Evolutionary conservation across 2,113 vertebrate genomes (phyloP).

Genomic region (Phrynocephalus versicolor): DNA sequence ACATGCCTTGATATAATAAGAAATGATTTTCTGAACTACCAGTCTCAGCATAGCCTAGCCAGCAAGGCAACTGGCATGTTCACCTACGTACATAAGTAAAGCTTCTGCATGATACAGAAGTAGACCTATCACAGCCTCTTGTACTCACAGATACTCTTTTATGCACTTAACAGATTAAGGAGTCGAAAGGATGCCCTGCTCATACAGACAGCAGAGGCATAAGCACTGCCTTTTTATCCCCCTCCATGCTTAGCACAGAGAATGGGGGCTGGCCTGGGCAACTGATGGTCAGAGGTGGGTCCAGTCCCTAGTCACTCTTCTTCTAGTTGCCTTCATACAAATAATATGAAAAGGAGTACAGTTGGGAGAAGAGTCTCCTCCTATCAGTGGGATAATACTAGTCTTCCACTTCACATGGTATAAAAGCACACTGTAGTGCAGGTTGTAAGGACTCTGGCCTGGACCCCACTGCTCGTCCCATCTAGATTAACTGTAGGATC

Average conservation of each 20-base stretch:
- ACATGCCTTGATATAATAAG: too few species aligned
- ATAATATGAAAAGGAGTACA: neutral
- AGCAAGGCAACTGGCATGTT: too few species aligned
- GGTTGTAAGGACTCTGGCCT: too few species aligned
- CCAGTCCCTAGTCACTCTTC: neutral
- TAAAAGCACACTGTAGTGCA: too few species aligned
- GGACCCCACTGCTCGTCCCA: too few species aligned
- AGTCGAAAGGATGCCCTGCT: neutral
- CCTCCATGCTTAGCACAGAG: neutral
- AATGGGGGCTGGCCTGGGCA: too few species aligned
- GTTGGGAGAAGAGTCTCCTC: neutral
- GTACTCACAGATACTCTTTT: neutral
- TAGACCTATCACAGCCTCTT: neutral
- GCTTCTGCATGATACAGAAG: neutral
- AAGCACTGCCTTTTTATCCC: neutral
- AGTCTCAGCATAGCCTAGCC: too few species aligned
- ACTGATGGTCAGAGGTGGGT: neutral
- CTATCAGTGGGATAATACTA: too few species aligned
- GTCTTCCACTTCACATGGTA: too few species aligned
- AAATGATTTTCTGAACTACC: too few species aligned
- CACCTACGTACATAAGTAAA: neutral
- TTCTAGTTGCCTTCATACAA: neutral
- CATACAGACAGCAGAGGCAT: neutral
- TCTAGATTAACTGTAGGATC: too few species aligned
- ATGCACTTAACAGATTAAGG: neutral